These are phyloP conservation scores for Emydura subglobosa DNA, from an alignment of 2,113 vertebrate species.

Conservation along the genomic window DNA sequence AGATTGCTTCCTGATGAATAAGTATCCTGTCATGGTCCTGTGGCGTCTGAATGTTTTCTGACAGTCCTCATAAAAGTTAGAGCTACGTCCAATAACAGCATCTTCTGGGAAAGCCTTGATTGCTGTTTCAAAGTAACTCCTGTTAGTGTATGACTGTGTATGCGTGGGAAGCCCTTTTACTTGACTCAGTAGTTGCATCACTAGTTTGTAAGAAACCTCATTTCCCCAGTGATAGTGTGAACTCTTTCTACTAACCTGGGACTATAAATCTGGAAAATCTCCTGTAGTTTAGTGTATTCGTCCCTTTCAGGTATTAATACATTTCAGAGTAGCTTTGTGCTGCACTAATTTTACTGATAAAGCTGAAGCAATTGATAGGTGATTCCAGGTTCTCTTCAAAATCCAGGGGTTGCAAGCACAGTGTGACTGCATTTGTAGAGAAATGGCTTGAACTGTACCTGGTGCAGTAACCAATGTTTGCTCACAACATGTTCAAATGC, in stretches of 20 bases:
- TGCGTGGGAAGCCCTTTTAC: neutral
- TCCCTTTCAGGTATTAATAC: neutral
- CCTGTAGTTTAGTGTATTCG: neutral
- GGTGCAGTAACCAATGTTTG: neutral
- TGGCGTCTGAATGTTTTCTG: neutral
- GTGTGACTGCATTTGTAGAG: neutral
- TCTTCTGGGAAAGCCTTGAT: neutral
- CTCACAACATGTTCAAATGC: neutral
- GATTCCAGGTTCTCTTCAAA: neutral
- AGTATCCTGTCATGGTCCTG: neutral
- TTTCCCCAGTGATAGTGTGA: neutral
- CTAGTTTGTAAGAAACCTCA: neutral
- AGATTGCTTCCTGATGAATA: neutral
- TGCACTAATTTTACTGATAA: neutral
- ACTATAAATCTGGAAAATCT: neutral
- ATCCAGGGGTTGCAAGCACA: neutral
- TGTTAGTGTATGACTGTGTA: neutral
- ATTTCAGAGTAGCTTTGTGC: neutral
- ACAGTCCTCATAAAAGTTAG: neutral
- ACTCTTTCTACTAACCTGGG: neutral
- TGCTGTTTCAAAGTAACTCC: neutral
- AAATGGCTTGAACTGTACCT: neutral
- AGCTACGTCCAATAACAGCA: fast-evolving
- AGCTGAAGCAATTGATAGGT: neutral
- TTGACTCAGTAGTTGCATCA: neutral